Conservation (phyloP, 1,140 invertebrate genomes). For the Aphis gossypii region DNA sequence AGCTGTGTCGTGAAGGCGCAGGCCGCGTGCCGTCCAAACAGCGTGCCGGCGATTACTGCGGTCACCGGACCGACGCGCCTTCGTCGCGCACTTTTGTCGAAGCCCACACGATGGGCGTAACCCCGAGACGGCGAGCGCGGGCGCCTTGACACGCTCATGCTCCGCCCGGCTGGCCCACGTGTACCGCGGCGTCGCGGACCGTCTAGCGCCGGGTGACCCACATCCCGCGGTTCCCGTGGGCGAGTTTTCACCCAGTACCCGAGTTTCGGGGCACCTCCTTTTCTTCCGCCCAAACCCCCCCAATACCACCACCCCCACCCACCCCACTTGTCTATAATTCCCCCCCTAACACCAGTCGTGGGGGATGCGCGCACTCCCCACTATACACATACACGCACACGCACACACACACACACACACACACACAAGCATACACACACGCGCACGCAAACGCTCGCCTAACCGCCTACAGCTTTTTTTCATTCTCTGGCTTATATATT, state of each 20-base stretch:
- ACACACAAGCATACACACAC: too few species aligned
- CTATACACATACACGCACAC: too few species aligned
- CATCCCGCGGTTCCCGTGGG: slow-evolving; percentile 18
- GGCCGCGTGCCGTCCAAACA: slow-evolving; percentile 43
- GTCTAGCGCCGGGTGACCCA: slow-evolving; percentile 44
- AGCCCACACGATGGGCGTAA: not conserved
- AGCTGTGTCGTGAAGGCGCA: not conserved
- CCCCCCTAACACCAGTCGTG: not conserved
- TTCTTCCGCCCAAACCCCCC: slow-evolving; percentile 28
- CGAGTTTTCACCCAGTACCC: slow-evolving; percentile 44
- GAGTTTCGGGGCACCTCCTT: slow-evolving; percentile 40
- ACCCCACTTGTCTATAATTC: too few species aligned
- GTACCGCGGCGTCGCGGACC: not conserved
- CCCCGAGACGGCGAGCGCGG: not conserved
- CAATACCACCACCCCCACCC: not conserved
- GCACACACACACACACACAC: too few species aligned
- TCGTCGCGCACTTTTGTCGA: not conserved
- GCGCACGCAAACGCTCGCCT: not conserved
- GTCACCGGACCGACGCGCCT: not conserved
- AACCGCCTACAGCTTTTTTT: not conserved
- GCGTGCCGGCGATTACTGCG: slow-evolving; percentile 44
- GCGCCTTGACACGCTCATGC: slow-evolving; percentile 21
- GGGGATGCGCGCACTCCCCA: not conserved
- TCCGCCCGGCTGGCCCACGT: slow-evolving; percentile 48
- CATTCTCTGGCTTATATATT: not conserved